Base-by-base conservation (phyloP, 2,113 vertebrate genomes). In the Ammodytes dubius region DNA sequence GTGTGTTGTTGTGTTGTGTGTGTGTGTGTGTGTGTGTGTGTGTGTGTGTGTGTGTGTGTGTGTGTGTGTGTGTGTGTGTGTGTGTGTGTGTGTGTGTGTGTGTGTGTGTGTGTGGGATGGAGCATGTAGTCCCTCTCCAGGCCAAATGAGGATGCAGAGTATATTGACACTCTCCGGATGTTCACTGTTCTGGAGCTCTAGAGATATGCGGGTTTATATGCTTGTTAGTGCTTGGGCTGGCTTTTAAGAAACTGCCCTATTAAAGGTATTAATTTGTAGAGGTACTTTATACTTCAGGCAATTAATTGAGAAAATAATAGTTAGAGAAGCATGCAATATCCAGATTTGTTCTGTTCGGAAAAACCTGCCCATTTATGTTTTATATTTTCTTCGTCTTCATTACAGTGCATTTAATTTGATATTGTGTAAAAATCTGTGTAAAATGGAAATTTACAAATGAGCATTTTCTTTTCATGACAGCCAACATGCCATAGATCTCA, bases 91-190 rank as follows among this genome's bases (percentile, higher is more conserved):
- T 27, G 27, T 27, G 1, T 27, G 27, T 27, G 27, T 27, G 27
- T 27, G 27, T 27, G 27, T 27, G 27, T 27, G 27, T 27, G 27
- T 27, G 27, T 27, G 45, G 84, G 81, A 85, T 79, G 77, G 77
- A 85, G 81, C 77, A 89, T 92, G 82, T 87, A 91, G 82, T 88
- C 85, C 84, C 85, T 86, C 74, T 88, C 80, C 73, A 77, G 92
- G 77, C 85, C 88, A 89, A 91, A 90, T 87, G 83, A 87, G 90
- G 86, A 92, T 88, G 88, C 80, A 87, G 86, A 88, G 87, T 88
- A 75, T 87, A 87, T 91, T 88, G 85, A 83, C 81, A 78, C 72
- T 84, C 60, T 81, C 40, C 85, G 64, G 82, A 74, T 84, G 72
- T 81, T 87, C 76, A 81, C 59, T 87, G 12, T 86, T 78, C 60